phyloP scores from a whole-genome alignment of 2,888 invertebrate species.

The Eudasyphora cyanicolor region DNA sequence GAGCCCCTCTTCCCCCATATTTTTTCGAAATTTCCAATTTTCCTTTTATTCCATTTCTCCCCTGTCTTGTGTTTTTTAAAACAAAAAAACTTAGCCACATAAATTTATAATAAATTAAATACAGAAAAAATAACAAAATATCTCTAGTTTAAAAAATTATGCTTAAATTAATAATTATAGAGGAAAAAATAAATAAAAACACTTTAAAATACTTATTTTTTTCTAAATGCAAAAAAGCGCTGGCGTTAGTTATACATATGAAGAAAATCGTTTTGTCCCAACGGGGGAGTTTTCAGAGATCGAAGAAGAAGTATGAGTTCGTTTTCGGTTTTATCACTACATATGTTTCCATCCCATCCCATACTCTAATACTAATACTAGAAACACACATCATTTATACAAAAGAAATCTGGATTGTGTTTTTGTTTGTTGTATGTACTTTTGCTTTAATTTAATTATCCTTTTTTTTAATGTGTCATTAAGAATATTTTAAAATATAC shows the following conservation, averaged over 20 bases:
- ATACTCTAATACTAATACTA: no score
- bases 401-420: neutral
- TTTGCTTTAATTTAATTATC: slow-evolving; percentile 50
- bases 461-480: slow-evolving; percentile 64
- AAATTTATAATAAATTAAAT: slow-evolving; percentile 63
- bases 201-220: slow-evolving; percentile 37
- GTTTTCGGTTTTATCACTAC: slow-evolving; percentile 28
- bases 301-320: neutral
- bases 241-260: slow-evolving; percentile 61
- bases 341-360: slow-evolving; percentile 23
- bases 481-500: slow-evolving; percentile 40
- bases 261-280: neutral
- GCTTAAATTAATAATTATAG: slow-evolving; percentile 57
- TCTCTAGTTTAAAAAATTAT: slow-evolving; percentile 60
- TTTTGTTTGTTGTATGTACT: slow-evolving; percentile 37
- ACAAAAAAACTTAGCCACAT: slow-evolving; percentile 56
- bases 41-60: slow-evolving; percentile 11
- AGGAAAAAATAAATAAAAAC: slow-evolving; percentile 50
- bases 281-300: slow-evolving; percentile 26
- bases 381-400: slow-evolving; percentile 15
- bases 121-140: slow-evolving; percentile 29
- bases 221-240: slow-evolving; percentile 47
- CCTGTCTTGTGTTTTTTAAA: slow-evolving; percentile 48
- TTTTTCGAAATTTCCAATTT: neutral
- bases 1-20: neutral